phyloP scores from a whole-genome alignment of 1,140 invertebrate genomes.

The Drosophila leontia region DNA sequence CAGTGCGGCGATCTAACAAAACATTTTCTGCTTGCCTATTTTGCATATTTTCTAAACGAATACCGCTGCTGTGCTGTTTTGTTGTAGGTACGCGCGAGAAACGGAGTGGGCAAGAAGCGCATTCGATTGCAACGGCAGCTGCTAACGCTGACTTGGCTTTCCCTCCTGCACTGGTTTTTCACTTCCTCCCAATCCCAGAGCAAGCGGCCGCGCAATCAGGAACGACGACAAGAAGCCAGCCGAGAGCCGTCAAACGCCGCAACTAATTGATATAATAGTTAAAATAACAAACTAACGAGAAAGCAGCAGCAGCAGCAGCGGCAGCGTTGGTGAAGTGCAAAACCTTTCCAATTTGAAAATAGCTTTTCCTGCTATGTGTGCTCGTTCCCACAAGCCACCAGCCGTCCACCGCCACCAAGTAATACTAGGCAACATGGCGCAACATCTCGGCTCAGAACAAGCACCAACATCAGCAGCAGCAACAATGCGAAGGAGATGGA shows the following conservation, averaged over 20 bases:
- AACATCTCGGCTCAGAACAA: constrained; percentile 40
- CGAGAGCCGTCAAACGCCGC: constrained; percentile 65
- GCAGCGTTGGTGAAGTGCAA: constrained; percentile 72
- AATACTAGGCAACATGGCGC: constrained; percentile 27
- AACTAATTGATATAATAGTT: constrained; percentile 84
- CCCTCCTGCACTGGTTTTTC: constrained; percentile 61
- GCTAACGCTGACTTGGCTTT: constrained; percentile 42
- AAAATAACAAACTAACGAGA: constrained; percentile 83
- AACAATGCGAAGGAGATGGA: constrained; percentile 14
- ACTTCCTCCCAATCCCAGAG: constrained; percentile 56
- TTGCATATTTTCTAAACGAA: constrained; percentile 77
- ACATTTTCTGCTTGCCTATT: constrained; percentile 49
- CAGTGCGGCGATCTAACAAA: constrained; percentile 23
- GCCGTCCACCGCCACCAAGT: constrained; percentile 18
- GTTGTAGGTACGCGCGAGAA: constrained; percentile 31
- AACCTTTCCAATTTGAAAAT: constrained; percentile 83
- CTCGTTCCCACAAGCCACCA: constrained; percentile 66
- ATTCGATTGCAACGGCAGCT: constrained; percentile 70
- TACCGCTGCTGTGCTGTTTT: constrained; percentile 23
- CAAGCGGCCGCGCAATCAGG: constrained; percentile 23
- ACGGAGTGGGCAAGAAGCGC: constrained; percentile 41
- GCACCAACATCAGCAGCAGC: constrained; percentile 16
- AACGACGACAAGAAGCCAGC: constrained; percentile 41
- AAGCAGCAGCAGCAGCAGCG: constrained; percentile 42
- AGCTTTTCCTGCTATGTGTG: constrained; percentile 72